Evolutionary conservation across 2,797 vertebrate species (phyloP).

Genomic region (Coluber constrictor): DNA sequence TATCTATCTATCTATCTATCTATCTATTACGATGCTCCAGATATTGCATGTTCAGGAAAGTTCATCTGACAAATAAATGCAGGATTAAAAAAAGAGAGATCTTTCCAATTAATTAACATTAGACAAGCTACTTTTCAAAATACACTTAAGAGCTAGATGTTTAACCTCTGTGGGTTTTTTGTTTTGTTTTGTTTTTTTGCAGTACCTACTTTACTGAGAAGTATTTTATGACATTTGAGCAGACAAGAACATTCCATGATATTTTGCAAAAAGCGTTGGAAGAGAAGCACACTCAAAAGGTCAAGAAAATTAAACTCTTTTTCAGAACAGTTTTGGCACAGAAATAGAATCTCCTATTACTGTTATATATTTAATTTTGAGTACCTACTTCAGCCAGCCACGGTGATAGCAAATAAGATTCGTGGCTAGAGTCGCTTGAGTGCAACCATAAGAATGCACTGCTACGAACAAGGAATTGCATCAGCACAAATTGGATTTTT

Average conservation of each 20-base stretch:
- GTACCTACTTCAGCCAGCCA: background rate
- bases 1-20: background rate
- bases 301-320: conserved; percentile 20
- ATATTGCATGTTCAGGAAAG: background rate
- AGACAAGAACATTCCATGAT: background rate
- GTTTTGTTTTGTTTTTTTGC: background rate
- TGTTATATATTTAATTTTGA: background rate
- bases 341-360: conserved; percentile 2
- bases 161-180: background rate
- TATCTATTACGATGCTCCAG: background rate
- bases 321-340: background rate
- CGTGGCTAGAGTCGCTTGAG: background rate
- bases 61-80: background rate
- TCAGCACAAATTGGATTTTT: background rate
- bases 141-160: background rate
- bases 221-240: background rate
- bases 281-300: background rate
- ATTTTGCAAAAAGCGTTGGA: background rate
- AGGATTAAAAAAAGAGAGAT: background rate
- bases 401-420: background rate
- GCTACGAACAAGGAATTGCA: background rate
- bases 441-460: background rate
- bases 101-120: background rate
- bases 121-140: background rate
- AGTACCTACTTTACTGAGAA: background rate